A percentile compares a stretch with the other conserved stretches of the same genome.
Evolutionary conservation across 2,797 vertebrate genomes (phyloP).

Genomic region (Brachyrhaphis roseni): DNA sequence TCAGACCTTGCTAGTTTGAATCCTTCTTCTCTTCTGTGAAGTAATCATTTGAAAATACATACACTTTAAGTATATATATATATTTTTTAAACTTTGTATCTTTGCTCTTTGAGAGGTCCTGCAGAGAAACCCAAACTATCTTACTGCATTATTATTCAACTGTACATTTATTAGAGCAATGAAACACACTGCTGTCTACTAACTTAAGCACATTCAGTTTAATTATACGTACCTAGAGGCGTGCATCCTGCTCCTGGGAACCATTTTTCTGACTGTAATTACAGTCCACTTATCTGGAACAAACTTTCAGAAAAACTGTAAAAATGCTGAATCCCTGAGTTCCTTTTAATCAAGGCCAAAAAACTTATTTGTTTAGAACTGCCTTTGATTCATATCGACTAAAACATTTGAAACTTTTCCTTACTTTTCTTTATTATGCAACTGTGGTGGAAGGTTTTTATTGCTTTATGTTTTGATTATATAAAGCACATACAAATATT

Average conservation of each 20-base stretch:
- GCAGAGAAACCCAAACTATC: background rate
- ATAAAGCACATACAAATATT: background rate
- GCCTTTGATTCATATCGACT: background rate
- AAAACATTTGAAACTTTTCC: background rate
- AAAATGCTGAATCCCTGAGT: background rate
- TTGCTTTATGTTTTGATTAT: background rate
- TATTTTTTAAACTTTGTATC: background rate
- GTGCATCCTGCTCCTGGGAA: background rate
- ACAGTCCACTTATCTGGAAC: background rate
- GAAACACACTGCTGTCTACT: background rate
- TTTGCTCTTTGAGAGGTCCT: background rate
- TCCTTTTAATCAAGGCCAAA: background rate
- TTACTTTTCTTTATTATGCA: background rate
- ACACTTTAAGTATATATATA: background rate
- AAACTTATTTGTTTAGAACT: background rate
- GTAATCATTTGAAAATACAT: background rate
- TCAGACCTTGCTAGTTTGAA: background rate
- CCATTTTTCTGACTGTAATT: conserved; percentile 5
- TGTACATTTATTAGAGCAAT: background rate
- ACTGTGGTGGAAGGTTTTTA: background rate
- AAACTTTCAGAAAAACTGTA: background rate
- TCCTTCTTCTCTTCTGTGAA: background rate
- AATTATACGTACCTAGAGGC: background rate
- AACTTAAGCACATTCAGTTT: background rate
- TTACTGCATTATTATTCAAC: background rate